Evolutionary conservation across 2,113 vertebrate species (phyloP), one percentile per base, ranked within the genome.

Genomic region (Anser brachyrhynchus): DNA sequence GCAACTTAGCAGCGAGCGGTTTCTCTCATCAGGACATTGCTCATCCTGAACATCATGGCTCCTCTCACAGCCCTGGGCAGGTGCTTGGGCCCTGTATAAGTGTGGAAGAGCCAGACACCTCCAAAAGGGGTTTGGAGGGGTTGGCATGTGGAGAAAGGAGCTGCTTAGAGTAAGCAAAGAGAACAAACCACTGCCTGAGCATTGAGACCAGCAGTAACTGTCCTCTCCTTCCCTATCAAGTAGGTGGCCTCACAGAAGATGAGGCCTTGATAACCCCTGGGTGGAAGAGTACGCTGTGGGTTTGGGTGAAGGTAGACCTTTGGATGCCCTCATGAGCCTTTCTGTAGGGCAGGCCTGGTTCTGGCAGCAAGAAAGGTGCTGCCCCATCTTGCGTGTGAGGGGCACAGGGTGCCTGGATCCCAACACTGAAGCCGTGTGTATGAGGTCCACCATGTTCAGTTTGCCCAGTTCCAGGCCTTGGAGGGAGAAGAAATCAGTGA

Each of bases 321-420:
- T 39, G 39, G 39, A 39, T 19, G 29, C 18, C 15, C 7, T 8
- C 33, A 37, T 0, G 1, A 61, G 18, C n/a, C 21, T 67, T 54
- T 67, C n/a, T 67, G 39, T 16, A 2, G 4, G 35, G 74, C 35
- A 84, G 14, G 21, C 21, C 21, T 15, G 61, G 3, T 69, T 31
- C 26, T 0, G 2, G 35, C 15, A 59, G 51, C 2, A 1, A 65
- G 51, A 2, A 6, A 87, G 44, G 9, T 72, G 64, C 18, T 65
- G 26, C 18, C 35, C 33, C 22, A 25, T 20, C 23, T 14, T 16
- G 35, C 15, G 14, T 22, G 35, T 7, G 13, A 39, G 61, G 61
- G 23, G 20, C 8, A 15, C n/a, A 13, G 35, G 11, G 21, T 37
- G 29, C 20, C 33, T 3, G 2, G 29, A 5, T 2, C 31, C 26